Evolutionary conservation across 2,113 vertebrate genomes (phyloP).

Genomic region (Pollachius pollachius): DNA sequence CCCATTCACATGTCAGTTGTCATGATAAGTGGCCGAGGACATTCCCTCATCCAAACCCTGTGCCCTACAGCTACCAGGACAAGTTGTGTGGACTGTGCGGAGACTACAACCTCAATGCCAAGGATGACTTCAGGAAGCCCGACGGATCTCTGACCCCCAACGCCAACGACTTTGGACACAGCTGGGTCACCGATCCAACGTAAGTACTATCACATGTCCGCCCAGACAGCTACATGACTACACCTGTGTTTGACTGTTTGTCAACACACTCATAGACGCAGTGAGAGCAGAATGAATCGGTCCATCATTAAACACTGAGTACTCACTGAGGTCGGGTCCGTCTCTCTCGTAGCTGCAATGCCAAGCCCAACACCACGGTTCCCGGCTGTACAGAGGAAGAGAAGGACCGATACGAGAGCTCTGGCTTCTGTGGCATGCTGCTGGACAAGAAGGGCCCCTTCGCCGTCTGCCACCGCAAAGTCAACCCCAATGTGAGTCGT

Average conservation of each 20-base stretch:
- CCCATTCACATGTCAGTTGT: too few species aligned
- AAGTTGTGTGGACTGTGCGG: constrained; percentile 75
- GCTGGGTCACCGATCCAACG: constrained; percentile 72
- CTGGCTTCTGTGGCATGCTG: constrained; percentile 69
- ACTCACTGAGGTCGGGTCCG: neutral
- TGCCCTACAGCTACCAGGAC: constrained; percentile 58
- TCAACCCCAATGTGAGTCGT: constrained; percentile 67
- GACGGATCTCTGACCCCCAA: constrained; percentile 56
- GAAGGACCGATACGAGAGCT: constrained; percentile 64
- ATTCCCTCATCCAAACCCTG: neutral
- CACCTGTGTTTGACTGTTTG: too few species aligned
- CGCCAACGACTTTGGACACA: constrained; percentile 72
- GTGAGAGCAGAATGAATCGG: too few species aligned
- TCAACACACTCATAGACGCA: too few species aligned
- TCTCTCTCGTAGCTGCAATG: constrained; percentile 62
- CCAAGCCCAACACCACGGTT: constrained; percentile 52
- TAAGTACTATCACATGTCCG: constrained; percentile 37
- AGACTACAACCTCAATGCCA: constrained; percentile 66
- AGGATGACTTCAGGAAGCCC: constrained; percentile 74
- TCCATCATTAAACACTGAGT: too few species aligned
- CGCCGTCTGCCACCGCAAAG: constrained; percentile 50
- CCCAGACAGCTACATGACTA: neutral
- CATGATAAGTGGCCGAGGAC: too few species aligned
- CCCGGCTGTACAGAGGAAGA: constrained; percentile 64
- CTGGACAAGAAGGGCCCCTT: constrained; percentile 61